phyloP scores from a whole-genome alignment of 2,113 vertebrate species.

The Coracopsis vasa region DNA sequence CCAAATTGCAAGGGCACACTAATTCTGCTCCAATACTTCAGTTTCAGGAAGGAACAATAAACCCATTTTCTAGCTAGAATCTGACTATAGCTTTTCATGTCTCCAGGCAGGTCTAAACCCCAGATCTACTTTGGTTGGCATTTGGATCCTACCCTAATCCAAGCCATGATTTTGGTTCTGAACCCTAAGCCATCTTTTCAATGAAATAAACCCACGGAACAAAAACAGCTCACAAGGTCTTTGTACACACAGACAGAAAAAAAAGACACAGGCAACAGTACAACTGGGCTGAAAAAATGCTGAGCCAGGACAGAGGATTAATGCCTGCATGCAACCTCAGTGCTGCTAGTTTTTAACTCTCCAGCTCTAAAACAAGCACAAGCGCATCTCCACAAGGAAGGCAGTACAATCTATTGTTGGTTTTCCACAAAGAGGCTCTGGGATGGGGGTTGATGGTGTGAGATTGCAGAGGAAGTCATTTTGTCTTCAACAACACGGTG shows the following conservation, averaged over 20 bases:
- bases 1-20: background rate
- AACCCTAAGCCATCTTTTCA: conserved; percentile 41
- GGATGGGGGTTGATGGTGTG: background rate
- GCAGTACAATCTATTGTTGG: fast-evolving
- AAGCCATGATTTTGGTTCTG: background rate
- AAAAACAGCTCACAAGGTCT: background rate
- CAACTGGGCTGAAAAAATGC: background rate
- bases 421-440: background rate
- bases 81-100: background rate
- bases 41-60: background rate
- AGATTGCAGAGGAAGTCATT: background rate
- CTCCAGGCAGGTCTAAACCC: background rate
- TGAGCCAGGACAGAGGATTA: conserved; percentile 34
- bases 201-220: conserved; percentile 1
- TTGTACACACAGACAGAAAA: background rate
- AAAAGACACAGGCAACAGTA: background rate
- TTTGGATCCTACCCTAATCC: background rate
- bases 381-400: background rate
- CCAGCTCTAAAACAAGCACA: background rate
- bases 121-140: background rate
- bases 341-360: background rate
- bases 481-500: background rate
- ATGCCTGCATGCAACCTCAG: background rate
- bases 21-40: background rate
- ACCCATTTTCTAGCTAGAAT: background rate